Evolutionary conservation across 2,113 vertebrate species (phyloP).

Genomic region (Aphelocoma coerulescens): DNA sequence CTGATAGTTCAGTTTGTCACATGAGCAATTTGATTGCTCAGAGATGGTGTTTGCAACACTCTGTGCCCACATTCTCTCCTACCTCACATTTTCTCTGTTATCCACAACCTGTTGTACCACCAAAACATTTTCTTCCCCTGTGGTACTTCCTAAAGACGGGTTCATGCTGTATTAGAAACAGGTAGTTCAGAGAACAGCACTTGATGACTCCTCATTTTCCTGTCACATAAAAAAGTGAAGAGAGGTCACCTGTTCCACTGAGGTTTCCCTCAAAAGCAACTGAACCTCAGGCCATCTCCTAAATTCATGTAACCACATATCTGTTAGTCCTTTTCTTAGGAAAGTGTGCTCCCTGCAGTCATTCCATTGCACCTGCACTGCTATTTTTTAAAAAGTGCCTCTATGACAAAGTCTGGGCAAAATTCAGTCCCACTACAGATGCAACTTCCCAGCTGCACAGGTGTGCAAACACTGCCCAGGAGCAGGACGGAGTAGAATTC

Average conservation of each 20-base stretch:
- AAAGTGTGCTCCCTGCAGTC: not conserved
- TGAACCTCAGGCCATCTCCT: not conserved
- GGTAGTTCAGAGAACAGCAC: not conserved
- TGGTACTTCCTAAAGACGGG: not conserved
- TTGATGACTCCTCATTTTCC: not conserved
- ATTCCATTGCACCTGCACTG: not conserved
- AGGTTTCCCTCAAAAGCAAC: not conserved
- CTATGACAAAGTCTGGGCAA: not conserved
- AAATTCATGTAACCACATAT: not conserved
- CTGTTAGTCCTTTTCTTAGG: not conserved
- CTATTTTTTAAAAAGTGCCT: not conserved
- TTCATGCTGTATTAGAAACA: not conserved
- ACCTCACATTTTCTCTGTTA: not conserved
- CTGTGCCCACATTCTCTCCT: not conserved
- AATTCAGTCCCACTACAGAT: not conserved
- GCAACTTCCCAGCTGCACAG: not conserved
- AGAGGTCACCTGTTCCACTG: not conserved
- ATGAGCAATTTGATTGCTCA: not conserved
- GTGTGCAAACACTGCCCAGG: not conserved
- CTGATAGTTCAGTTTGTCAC: not conserved
- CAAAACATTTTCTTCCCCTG: not conserved
- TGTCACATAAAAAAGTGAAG: not conserved
- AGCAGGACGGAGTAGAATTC: not conserved
- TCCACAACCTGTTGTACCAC: not conserved
- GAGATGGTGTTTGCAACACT: not conserved